Base-by-base conservation (phyloP, 2,797 vertebrate genomes). In the Acanthiza pusilla region DNA sequence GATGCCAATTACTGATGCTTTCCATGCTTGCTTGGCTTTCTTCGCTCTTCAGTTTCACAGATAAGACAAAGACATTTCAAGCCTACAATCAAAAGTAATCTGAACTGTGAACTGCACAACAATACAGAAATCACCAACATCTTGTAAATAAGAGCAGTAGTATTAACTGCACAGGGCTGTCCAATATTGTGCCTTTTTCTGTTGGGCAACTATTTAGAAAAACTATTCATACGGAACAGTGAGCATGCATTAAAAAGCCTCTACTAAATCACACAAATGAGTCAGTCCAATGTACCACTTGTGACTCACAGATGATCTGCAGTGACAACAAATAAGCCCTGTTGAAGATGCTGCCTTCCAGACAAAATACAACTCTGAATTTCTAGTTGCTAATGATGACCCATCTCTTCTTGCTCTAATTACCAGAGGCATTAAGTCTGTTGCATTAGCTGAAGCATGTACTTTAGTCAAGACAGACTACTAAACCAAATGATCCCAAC, bases 341-440 rank as follows among this genome's bases (percentile, higher is more conserved):
- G 65, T 1, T 89, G 95, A 95, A 93, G 72, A 93, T 89, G 61
- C 65, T 96, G 88, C 75, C 86, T 91, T 93, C 63, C 91, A 89
- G 61, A 93, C 34, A 84, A 97, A 95, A 95, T 65, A 80, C n/a
- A 93, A 47, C 60, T 54, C 86, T 79, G 87, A 85, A 96, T 94
- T 89, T 91, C 75, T 54, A 89, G 90, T 92, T 83, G 84, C 81
- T 95, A 93, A 95, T 73, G 93, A 93, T 61, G 84, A 91, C 91
- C 88, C 81, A 85, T 85, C 80, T 77, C 74, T 82, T 94, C 83
- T 92, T 95, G 90, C 95, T 93, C 91, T 94, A 91, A 96, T 95
- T 95, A 96, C 81, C 50, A 45, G 91, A 92, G 88, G 95, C 88
- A 93, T 93, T 82, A 95, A 85, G 77, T 92, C 94, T 93, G 54